phyloP scores from a whole-genome alignment of 30 jellyfish, hydroid and myxozoan genomes.

The Pelagia noctiluca region DNA sequence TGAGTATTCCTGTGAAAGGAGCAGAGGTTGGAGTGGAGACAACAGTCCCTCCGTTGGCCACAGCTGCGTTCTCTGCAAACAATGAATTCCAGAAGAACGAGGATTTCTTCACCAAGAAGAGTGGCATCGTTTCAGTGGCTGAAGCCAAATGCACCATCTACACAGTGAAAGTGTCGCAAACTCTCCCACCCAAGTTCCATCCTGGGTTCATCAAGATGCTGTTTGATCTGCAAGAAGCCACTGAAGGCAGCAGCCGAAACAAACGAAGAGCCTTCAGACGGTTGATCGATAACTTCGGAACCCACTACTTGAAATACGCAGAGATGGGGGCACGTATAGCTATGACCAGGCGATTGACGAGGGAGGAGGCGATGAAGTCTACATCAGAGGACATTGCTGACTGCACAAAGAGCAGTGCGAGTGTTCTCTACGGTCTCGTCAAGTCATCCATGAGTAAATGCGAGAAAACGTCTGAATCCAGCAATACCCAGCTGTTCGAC shows the following conservation, averaged over 20 bases:
- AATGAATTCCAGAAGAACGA: conserved; percentile 13
- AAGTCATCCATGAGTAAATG: background rate
- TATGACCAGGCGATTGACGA: conserved; percentile 30
- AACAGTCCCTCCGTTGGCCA: conserved; percentile 51
- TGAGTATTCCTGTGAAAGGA: background rate
- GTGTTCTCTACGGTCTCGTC: background rate
- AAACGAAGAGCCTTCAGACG: background rate
- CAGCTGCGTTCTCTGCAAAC: conserved; percentile 21
- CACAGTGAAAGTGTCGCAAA: conserved; percentile 24
- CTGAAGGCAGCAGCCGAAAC: background rate
- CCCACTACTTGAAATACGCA: conserved; percentile 55
- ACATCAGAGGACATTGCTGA: conserved; percentile 18
- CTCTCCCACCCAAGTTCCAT: conserved; percentile 53
- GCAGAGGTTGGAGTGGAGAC: conserved; percentile 46
- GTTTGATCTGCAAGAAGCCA: background rate
- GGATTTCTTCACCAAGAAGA: conserved; percentile 21
- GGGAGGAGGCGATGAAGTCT: conserved; percentile 17
- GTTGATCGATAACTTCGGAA: conserved; percentile 52
- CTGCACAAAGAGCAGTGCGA: conserved; percentile 22
- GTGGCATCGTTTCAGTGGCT: conserved; percentile 17
- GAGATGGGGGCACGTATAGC: conserved; percentile 71
- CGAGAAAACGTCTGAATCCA: conserved; percentile 12
- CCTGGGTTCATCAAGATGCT: conserved; percentile 18
- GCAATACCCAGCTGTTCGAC: background rate
- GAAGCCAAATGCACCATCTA: conserved; percentile 41